Conservation (phyloP, 2,113 vertebrate species). For the Cervus canadensis region DNA sequence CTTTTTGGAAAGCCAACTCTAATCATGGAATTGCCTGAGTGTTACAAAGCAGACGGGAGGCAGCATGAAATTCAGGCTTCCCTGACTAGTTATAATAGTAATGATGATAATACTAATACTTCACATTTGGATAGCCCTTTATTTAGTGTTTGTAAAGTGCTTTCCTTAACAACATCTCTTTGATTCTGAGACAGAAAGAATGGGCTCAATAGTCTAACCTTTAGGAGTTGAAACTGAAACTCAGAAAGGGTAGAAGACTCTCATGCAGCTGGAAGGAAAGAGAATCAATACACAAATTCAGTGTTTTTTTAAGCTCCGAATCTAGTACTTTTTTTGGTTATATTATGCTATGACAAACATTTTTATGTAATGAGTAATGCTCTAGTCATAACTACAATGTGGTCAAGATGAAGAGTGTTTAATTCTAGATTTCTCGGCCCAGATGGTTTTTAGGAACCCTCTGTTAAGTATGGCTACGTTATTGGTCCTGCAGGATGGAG, state of each 20-base stretch:
- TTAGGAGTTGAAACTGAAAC: background rate
- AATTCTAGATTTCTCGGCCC: background rate
- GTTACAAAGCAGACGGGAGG: background rate
- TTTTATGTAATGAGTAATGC: background rate
- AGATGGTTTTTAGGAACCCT: background rate
- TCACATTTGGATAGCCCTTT: background rate
- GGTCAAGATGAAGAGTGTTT: background rate
- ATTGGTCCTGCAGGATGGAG: background rate
- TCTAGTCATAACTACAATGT: background rate
- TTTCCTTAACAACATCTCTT: background rate
- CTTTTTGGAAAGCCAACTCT: conserved; percentile 36
- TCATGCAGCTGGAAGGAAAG: background rate
- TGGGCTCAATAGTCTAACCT: background rate
- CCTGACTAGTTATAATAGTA: background rate
- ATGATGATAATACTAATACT: background rate
- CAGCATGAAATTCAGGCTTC: background rate
- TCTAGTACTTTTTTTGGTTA: background rate
- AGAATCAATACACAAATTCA: background rate
- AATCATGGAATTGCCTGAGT: background rate
- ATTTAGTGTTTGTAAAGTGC: background rate
- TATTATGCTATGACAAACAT: background rate
- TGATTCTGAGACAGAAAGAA: background rate
- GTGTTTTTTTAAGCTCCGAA: background rate
- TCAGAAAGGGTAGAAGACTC: background rate
- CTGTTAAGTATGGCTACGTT: background rate